These are phyloP conservation scores for Agelaius tricolor DNA, from an alignment of 2,113 vertebrate species.

Conservation along the genomic window DNA sequence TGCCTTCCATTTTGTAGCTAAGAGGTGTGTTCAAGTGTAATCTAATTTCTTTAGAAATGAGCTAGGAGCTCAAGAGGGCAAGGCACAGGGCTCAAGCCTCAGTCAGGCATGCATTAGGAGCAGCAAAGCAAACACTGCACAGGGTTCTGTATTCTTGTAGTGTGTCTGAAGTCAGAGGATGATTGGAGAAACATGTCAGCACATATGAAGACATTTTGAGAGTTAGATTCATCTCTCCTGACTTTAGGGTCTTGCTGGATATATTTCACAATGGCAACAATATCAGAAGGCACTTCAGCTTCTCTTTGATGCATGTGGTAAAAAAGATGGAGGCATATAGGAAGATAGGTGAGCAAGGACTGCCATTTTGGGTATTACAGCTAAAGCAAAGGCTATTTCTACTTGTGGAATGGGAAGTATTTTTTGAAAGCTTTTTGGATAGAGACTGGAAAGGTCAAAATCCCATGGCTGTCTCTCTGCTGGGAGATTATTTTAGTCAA, in stretches of 20 bases:
- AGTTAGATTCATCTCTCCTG: neutral
- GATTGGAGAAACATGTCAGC: neutral
- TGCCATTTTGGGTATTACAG: neutral
- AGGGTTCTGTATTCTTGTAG: neutral
- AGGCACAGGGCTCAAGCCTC: neutral
- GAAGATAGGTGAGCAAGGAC: neutral
- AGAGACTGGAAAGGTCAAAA: neutral
- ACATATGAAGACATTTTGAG: neutral
- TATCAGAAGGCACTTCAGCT: neutral
- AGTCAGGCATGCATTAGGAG: neutral
- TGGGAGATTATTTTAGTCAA: neutral
- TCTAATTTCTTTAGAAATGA: neutral
- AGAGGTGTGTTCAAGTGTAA: neutral
- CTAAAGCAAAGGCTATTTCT: neutral
- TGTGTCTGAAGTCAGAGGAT: neutral
- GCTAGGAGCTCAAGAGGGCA: neutral
- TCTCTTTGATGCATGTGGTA: neutral
- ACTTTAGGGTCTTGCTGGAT: neutral
- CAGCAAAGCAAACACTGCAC: neutral
- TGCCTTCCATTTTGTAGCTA: neutral
- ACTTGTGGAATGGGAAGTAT: neutral
- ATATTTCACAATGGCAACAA: neutral
- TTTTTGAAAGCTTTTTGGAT: neutral
- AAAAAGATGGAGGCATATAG: neutral
- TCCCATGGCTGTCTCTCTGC: neutral